Evolutionary conservation across 1,140 invertebrate species (phyloP), one percentile per base, ranked within the genome.

Genomic region (Drosophila guanche): DNA sequence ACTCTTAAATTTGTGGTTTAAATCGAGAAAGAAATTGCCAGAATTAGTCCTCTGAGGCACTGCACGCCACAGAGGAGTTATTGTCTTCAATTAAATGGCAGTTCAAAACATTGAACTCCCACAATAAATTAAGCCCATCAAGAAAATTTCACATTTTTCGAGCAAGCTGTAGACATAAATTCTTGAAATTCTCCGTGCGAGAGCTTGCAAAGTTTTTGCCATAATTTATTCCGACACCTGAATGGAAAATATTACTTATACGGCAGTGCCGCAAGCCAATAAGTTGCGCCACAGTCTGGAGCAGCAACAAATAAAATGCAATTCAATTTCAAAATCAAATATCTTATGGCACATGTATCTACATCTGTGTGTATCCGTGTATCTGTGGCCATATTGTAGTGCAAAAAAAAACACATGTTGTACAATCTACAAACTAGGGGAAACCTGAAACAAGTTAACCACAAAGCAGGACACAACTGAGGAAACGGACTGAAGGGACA

Each of bases 361-460:
- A 16, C 6, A 20, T 46, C 5, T 46, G 27, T 55, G 45, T 29
- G 37, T 37, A 20, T 53, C 14, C 16, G 6, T 41, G 51, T 47
- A 22, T 43, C 14, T 20, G 23, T 46, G 33, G 33, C 10, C 33
- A 45, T 67, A 56, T 68, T 47, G 43, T 37, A 51, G 67, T 12
- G 61, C 61, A 56, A 43, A 59, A 56, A 43, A 59, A 57, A 83
- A 79, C 79, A 83, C 79, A 83, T 83, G 79, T 67, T 84, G 52
- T 63, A 48, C 79, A 75, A 77, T 71, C 43, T 43, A 78, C 55
- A 54, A 71, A 70, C 59, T 61, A 79, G 22, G 56, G 33, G 33
- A 37, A 71, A 73, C 57, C 74, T 79, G 73, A 81, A 77, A 69
- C 65, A 76, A 81, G 78, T 77, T 79, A 84, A 84, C 79, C 75